phyloP scores from a whole-genome alignment of 1,140 invertebrate species.

The Mamestra configurata region DNA sequence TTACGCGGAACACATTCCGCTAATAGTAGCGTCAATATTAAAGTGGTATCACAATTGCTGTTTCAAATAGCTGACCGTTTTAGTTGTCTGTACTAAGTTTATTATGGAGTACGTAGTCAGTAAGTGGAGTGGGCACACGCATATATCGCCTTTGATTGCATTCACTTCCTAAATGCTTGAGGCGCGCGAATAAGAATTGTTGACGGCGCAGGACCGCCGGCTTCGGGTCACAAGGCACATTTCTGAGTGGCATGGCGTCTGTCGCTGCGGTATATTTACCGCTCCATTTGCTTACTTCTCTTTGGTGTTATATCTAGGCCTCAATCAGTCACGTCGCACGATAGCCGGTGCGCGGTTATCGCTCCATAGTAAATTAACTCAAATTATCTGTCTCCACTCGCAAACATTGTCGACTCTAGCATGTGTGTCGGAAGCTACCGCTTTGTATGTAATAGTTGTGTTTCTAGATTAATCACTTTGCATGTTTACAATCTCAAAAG shows the following conservation, averaged over 20 bases:
- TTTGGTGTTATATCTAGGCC: slow-evolving; percentile 41
- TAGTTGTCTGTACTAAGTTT: slow-evolving; percentile 56
- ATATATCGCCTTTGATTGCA: slow-evolving; percentile 18
- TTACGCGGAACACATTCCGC: slow-evolving; percentile 52
- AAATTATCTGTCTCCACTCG: slow-evolving; percentile 68
- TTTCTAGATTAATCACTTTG: slow-evolving; percentile 16
- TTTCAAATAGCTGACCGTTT: slow-evolving; percentile 58
- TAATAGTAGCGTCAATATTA: slow-evolving; percentile 61
- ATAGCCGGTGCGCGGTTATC: slow-evolving; percentile 64
- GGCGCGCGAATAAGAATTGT: not conserved
- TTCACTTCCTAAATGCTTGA: slow-evolving; percentile 30
- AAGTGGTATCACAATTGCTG: slow-evolving; percentile 58
- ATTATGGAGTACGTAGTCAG: not conserved
- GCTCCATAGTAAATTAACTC: slow-evolving; percentile 75
- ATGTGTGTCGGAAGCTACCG: slow-evolving; percentile 32
- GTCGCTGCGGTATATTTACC: slow-evolving; percentile 2
- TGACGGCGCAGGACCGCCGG: slow-evolving; percentile 7
- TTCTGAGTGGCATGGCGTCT: slow-evolving; percentile 14
- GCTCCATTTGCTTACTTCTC: slow-evolving; percentile 36
- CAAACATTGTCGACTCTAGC: slow-evolving; percentile 32
- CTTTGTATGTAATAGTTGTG: slow-evolving; percentile 24
- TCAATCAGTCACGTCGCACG: slow-evolving; percentile 29
- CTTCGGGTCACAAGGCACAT: slow-evolving; percentile 26
- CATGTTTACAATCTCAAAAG: slow-evolving; percentile 15
- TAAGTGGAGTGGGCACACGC: not conserved